Base-by-base conservation (phyloP, 92 coral and sea anemone species). In the Phenganax marumi region DNA sequence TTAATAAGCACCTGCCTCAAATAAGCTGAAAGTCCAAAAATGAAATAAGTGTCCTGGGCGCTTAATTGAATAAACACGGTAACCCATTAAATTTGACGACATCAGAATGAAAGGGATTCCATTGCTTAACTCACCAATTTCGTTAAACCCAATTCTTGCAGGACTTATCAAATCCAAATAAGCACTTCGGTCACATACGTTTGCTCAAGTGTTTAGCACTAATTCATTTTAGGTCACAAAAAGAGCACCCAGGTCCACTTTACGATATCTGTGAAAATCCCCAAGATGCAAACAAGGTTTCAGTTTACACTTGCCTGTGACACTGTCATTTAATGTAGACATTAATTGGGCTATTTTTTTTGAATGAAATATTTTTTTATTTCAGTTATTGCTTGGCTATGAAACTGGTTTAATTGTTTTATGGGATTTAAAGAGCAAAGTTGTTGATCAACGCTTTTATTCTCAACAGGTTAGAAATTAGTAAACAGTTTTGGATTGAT, bases 201-300 rank as follows among this genome's bases (percentile, higher is more conserved):
- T 78, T 33, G 3, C 43, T 33, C 43, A 1, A 5, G 16, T 50
- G 0, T 12, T 68, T 12, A 54, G 9, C 24, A 21, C 63, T 17
- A 17, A 77, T 52, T 26, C 63, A 51, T 33, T n/a, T n/a, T 73
- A 94, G 98, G 60, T 89, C 86, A 50, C 91, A 93, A 74, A 94
- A 92, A 75, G 86, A 97, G 57, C 98, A 94, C 75, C 98, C 98
- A 61, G 98, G 98, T 69, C 89, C 91, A 39, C 90, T 94, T 57
- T 92, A 90, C 52, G 94, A 92, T 58, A 92, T 94, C 56, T 82
- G 92, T 89, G 97, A 90, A 61, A 94, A 94, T 57, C 98, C 98
- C 21, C 87, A 87, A 66, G 98, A 94, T 87, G 87, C 92, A 18
- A 94, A 92, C 85, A 94, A 94, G 94, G 98, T 94, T 79, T 8